Evolutionary conservation across 2,797 vertebrate genomes (phyloP), one percentile per base, ranked within the genome.

Genomic region (Sternotherus odoratus): DNA sequence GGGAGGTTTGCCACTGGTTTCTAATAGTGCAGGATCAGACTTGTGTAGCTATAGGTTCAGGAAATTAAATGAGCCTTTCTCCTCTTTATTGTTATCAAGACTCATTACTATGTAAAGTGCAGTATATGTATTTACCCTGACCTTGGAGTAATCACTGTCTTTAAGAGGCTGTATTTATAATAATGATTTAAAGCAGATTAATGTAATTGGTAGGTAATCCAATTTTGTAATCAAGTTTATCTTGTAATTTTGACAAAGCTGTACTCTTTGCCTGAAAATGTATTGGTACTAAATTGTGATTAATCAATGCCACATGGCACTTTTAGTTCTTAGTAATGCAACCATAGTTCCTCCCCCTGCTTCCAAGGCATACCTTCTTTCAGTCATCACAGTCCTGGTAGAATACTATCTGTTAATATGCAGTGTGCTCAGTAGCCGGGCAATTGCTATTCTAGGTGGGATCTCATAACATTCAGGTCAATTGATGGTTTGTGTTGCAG

Each of bases 191-290:
- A 93, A 16, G 83, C 79, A 54, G 36, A 85, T 74, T 85, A 77
- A 26, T 30, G 21, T 56, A 78, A 88, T 39, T 92, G 54, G 4
- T 26, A 85, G 54, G 43, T 50, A 90, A 91, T 63, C 5, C 3
- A 13, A 43, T 77, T 88, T 91, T 33, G 82, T 82, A 92, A 92
- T 87, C n/a, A 53, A 56, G 8, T 36, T 93, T 92, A n/a, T 81
- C 81, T 91, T 43, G 50, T 51, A 24, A 0, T 88, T 90, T 87
- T 86, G 69, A 66, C 83, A 66, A 78, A 82, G 75, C 24, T 0
- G 1, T 88, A 36, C 36, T 48, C 12, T 84, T 75, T 77, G 74
- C 53, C 77, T 87, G 50, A 74, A 87, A 79, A 66, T 56, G 49
- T 0, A 1, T 13, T 66, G 39, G 57, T 91, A 79, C 60, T 75